Evolutionary conservation across 2,888 invertebrate species (phyloP), one percentile per base, ranked within the genome.

Genomic region (Ormia ochracea): DNA sequence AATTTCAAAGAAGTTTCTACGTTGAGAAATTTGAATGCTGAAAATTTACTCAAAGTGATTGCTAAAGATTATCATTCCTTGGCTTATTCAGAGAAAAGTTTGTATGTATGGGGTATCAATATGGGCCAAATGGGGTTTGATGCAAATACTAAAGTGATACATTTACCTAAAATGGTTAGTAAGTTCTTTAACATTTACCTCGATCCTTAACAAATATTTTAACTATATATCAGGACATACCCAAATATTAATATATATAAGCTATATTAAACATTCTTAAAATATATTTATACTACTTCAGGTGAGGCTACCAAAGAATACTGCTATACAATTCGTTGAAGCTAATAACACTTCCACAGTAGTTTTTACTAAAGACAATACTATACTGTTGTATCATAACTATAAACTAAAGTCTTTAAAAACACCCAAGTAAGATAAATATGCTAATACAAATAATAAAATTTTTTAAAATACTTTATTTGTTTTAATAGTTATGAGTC

Each of bases 71-170:
- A 91, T 78, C 96, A 96, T 89, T 94, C 94, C 0, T 93, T 94
- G 1, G 92, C 92, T 12, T 92, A 94, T 92, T 92, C 93, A 87
- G 76, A 88, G 0, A 88, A 91, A 28, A 91, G 91, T 1, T 89
- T 96, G 0, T 96, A 93, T 87, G 94, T 95, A 0, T 96, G 95
- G 94, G 97, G 97, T 1, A 90, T 93, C 3, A 96, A 97, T 90
- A 91, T 93, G 63, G 97, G 97, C 0, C 96, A 97, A 86, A 90
- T 96, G 84, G 96, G 96, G 1, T 69, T 86, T 45, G 84, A 82
- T 58, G 73, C 82, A 1, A 83, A 82, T 33, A 80, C 75, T 0
- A 84, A 85, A 23, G 73, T 76, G 0, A 83, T 88, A 9, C 21
- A 81, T 26, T 69, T 86, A n/a, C 89, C 89, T 31, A 84, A 82